Evolutionary conservation across 1,140 invertebrate species (phyloP).

Genomic region (Heterodera carotae): DNA sequence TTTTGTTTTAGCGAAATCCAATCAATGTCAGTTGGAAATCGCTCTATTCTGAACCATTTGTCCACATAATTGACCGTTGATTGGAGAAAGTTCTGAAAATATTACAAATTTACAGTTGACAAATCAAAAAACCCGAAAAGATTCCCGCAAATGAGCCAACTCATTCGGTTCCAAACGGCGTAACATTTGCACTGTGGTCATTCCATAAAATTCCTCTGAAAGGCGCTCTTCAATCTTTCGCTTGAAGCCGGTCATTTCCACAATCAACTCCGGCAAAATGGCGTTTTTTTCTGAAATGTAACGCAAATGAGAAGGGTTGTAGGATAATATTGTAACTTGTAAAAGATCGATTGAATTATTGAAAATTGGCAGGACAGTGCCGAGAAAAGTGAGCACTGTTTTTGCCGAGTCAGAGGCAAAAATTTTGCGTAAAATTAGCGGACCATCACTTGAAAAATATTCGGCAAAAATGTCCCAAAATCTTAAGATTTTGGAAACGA

Average conservation of each 20-base stretch:
- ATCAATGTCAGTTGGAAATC: neutral
- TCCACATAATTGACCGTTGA: neutral
- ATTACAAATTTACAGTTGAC: neutral
- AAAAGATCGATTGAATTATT: neutral
- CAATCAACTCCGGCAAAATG: conserved; percentile 3
- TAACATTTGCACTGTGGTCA: neutral
- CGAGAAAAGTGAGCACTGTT: too few species aligned
- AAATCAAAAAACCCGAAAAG: neutral
- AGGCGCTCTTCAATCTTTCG: neutral
- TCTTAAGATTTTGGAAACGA: neutral
- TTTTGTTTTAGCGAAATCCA: neutral
- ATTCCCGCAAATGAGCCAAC: neutral
- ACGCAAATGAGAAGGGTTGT: neutral
- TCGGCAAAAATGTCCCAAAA: neutral
- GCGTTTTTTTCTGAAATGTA: neutral
- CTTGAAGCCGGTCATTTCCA: neutral
- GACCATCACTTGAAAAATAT: neutral
- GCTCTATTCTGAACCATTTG: neutral
- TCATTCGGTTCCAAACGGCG: neutral
- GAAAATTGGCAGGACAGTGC: too few species aligned
- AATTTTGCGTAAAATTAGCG: neutral
- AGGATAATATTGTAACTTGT: neutral
- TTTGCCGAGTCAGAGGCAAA: neutral
- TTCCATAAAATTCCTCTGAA: neutral
- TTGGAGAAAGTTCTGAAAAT: neutral